phyloP scores from a whole-genome alignment of 1,140 invertebrate genomes.

The Amphibalanus amphitrite region DNA sequence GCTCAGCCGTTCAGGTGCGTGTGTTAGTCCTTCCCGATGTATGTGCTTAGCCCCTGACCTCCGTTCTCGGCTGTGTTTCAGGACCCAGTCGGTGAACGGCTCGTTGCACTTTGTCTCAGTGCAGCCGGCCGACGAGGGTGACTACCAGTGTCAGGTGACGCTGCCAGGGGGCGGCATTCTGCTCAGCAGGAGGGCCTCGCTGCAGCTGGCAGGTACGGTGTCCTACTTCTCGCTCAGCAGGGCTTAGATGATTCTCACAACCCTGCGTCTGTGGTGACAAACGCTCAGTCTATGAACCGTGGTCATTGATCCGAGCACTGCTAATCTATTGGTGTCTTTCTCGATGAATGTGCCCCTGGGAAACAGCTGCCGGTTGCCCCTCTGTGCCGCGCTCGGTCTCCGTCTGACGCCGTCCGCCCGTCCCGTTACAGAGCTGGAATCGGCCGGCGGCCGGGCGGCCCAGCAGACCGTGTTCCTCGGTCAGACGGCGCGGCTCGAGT shows the following conservation, averaged over 20 bases:
- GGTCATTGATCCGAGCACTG: too few species aligned
- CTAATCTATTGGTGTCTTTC: too few species aligned
- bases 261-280: too few species aligned
- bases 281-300: too few species aligned
- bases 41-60: not conserved
- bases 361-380: too few species aligned
- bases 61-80: not conserved
- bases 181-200: not conserved
- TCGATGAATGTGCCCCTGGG: too few species aligned
- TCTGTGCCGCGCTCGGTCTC: too few species aligned
- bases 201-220: not conserved
- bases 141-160: not conserved
- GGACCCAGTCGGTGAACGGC: slow-evolving; percentile 5
- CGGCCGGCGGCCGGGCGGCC: not conserved
- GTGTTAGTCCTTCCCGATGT: not conserved
- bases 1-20: too few species aligned
- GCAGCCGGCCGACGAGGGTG: not conserved
- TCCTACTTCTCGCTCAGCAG: too few species aligned
- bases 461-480: not conserved
- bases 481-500: slow-evolving; percentile 40
- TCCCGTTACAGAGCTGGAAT: not conserved
- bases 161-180: not conserved
- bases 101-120: slow-evolving; percentile 6
- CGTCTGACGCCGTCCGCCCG: not conserved
- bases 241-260: too few species aligned